Evolutionary conservation across 2,888 invertebrate species (phyloP), one percentile per base, ranked within the genome.

Genomic region (Torymus auratus): DNA sequence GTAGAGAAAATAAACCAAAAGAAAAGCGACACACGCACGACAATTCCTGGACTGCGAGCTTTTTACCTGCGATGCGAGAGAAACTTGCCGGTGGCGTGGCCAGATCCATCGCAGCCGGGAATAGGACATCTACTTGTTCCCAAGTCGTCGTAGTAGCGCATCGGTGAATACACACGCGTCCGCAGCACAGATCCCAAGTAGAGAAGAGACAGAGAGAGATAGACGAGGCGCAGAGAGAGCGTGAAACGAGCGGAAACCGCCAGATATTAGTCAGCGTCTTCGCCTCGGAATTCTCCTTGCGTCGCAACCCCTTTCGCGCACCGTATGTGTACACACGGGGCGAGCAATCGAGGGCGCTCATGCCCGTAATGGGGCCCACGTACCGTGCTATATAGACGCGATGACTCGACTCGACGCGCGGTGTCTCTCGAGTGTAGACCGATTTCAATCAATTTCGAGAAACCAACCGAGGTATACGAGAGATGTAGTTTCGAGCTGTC

Each of bases 81-180:
- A 93, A 99, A 99, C 94, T 99, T 99, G 90, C 98, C 98, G 87
- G 98, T 98, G 88, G 98, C 97, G 93, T 99, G 98, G 91, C 99
- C 99, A 88, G 98, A 97, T 88, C 98, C 98, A 92, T 99, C 98
- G 93, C 98, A 99, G 90, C 97, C 97, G 91, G 97, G 97, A 91
- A 97, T 97, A 88, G 97, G 97, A 93, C 97, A 97, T 94, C 96
- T 96, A 28, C 28, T 28, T 7, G 28, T 28, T 28, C 28, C 28
- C 28, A 28, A 28, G 94, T 83, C 84, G 85, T 69, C 61, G 23
- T 11, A n/a, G 23, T 11, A n/a, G 72, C 28, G 58, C 69, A 65
- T 72, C n/a, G 60, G 52, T 28, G 28, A 53, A 72, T 68, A 64
- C 70, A 77, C 70, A 77, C 52, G 5, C 64, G 68, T 28, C 68